Base-by-base conservation (phyloP, 1,140 invertebrate species). In the Polyergus mexicanus region DNA sequence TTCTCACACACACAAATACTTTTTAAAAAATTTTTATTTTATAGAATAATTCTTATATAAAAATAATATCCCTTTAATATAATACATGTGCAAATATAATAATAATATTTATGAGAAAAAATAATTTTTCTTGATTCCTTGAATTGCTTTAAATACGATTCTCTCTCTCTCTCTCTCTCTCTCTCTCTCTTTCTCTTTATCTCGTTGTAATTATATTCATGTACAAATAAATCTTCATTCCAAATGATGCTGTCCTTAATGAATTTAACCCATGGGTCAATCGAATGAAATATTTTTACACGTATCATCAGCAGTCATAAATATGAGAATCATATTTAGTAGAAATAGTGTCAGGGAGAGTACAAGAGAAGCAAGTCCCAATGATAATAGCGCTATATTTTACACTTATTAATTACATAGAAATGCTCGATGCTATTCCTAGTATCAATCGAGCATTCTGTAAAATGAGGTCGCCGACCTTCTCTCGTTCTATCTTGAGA, bases 381-480 rank as follows among this genome's bases (percentile, higher is more conserved):
- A 25, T 3, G 65, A 83, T 71, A 83, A 81, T 22, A 13, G 41
- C 78, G 78, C 41, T 60, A 72, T 60, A 81, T 81, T 60, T 72
- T 58, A 44, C n/a, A n/a, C 51, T n/a, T 8, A 65, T 44, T 81
- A 72, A 81, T 72, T 83, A 62, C 68, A 28, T 22, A 71, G 47
- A 16, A 13, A 25, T 41, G 22, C 25, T 32, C 25, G 47, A n/a
- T 51, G 2, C 16, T 62, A 32, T 83, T 74, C 54, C 54, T 25
- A 8, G 68, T 38, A 74, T 74, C 78, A 72, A 83, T 83, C 68
- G 68, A 74, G 78, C 54, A 38, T 44, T 44, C 54, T 58, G 5
- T 35, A 74, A 83, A 83, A 83, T 62, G 32, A 83, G 78, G 54
- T 83, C 54, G 38, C 25, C 68, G 68, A 83, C 78, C 78, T 81